A percentile compares a stretch with the other conserved stretches of the same genome.
Evolutionary conservation across 2,888 invertebrate species (phyloP).

Genomic region (Pollenia angustigena): DNA sequence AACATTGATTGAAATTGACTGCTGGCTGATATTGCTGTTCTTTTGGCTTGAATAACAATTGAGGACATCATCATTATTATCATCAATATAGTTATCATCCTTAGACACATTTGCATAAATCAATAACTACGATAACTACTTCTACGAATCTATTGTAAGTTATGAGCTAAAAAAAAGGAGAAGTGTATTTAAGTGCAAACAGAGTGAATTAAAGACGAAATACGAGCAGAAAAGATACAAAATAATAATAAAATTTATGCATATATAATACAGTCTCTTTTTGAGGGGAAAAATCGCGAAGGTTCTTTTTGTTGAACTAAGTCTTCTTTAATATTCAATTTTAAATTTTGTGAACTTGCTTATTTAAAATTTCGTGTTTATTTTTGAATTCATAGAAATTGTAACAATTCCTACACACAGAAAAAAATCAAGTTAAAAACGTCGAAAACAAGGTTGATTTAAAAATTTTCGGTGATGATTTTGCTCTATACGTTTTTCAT

Average conservation of each 20-base stretch:
- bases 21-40: conserved; percentile 18
- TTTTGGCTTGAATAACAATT: conserved; percentile 52
- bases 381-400: too few species aligned
- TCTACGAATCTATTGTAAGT: conserved; percentile 4
- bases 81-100: conserved; percentile 36
- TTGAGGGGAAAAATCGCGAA: too few species aligned
- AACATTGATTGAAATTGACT: conserved; percentile 63
- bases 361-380: too few species aligned
- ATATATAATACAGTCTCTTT: background rate
- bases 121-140: conserved; percentile 34
- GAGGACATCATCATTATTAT: conserved; percentile 21
- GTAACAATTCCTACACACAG: too few species aligned
- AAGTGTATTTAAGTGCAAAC: background rate
- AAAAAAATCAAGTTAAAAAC: too few species aligned
- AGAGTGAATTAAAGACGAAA: background rate
- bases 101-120: conserved; percentile 48
- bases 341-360: too few species aligned
- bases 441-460: too few species aligned
- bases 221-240: background rate
- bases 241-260: background rate
- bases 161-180: conserved; percentile 5
- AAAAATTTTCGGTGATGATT: too few species aligned
- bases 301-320: too few species aligned
- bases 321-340: too few species aligned
- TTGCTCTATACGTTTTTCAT: too few species aligned